Conservation (phyloP, 1,140 invertebrate species). For the Listronotus oregonensis region DNA sequence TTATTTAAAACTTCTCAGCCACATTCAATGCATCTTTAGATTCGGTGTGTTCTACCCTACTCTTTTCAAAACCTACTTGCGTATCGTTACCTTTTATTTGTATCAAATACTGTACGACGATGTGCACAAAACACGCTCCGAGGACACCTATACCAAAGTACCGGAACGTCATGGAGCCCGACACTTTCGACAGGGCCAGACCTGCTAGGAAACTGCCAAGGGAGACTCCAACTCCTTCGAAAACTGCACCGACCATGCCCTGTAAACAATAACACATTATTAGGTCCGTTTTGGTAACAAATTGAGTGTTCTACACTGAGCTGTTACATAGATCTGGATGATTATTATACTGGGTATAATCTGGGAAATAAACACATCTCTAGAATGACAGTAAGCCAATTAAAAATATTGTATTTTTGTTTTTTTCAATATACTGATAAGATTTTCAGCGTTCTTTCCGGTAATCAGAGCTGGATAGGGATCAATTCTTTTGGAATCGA, state of each 20-base stretch:
- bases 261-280: constrained; percentile 52
- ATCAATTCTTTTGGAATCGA: no score
- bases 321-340: no score
- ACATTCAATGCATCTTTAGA: constrained; percentile 4
- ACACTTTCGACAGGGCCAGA: constrained; percentile 63
- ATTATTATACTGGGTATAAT: no score
- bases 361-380: no score
- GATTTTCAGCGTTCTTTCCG: no score
- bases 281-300: background rate
- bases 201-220: constrained; percentile 77
- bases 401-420: no score
- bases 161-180: constrained; percentile 69
- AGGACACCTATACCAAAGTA: constrained; percentile 73
- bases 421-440: no score
- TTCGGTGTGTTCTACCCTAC: background rate
- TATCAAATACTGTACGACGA: constrained; percentile 58
- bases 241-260: constrained; percentile 82
- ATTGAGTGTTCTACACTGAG: no score
- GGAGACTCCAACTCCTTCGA: constrained; percentile 83
- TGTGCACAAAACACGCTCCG: constrained; percentile 66
- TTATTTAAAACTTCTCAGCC: no score
- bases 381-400: no score
- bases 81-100: constrained; percentile 32
- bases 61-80: background rate
- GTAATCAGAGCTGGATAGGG: no score